Evolutionary conservation across 2,888 invertebrate species (phyloP), one percentile per base, ranked within the genome.

Genomic region (Lypha dubia): DNA sequence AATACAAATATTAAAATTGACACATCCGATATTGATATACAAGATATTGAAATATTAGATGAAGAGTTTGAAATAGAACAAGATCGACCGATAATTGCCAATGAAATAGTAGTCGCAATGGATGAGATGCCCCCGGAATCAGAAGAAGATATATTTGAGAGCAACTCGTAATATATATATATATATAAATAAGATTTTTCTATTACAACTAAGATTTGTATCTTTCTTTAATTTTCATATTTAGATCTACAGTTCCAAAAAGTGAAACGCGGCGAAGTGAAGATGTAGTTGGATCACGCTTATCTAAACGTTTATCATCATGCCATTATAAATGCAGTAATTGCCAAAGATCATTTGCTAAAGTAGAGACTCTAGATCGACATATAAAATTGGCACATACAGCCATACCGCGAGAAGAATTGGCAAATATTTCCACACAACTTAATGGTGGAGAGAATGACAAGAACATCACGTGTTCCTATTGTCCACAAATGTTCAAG

Each of bases 401-500:
- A 15, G 51, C 70, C n/a, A 77, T 82, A 17, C 35, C 83, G 24
- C 62, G 84, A 0, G 87, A 86, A n/a, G 65, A 84, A n/a, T 82
- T 86, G 32, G 83, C 76, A 15, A 81, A 83, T 9, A 67, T 81
- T 11, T 67, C 76, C 56, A 20, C 63, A 41, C 76, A 83, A 71
- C n/a, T n/a, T 53, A 44, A 62, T n/a, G 17, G 8, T n/a, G 32
- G 13, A 38, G 13, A 63, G 7, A 80, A 85, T 46, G 63, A 83
- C 24, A 71, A 86, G 73, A 84, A 86, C 6, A 85, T 90, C n/a
- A 84, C 87, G 38, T 91, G 91, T 53, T 83, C 79, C 3, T 87
- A 89, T 32, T 91, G 91, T 76, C 89, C 89, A 1, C 89, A 91
- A 86, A 93, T 93, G 83, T 94, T 94, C 84, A 93, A 93, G 60